Base-by-base conservation (phyloP, 2,113 vertebrate genomes). In the Laticauda laticaudata region DNA sequence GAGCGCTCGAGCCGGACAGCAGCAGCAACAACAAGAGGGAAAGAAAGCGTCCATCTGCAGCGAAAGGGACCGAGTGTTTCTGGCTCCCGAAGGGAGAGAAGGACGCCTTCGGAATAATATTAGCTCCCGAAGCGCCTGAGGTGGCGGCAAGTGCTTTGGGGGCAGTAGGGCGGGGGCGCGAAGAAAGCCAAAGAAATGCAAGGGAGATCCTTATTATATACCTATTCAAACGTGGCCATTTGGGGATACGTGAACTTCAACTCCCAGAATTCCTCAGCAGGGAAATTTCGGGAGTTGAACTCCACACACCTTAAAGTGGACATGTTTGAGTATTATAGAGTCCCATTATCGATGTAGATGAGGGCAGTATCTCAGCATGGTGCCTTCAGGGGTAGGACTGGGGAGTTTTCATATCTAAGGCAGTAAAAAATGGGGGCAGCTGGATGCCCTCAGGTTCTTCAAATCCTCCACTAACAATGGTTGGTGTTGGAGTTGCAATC, bases 121-220 rank as follows among this genome's bases (percentile, higher is more conserved):
- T 21, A 18, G 54, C 2, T 12, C 3, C 21, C 0, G 45, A 48
- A 34, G 90, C 61, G 18, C 29, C 89, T 61, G 34, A 29, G 0
- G n/a, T 43, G 34, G 75, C 34, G 1, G 75, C 48, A 15, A 0
- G 15, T 5, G 39, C 45, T 90, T 61, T 45, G 61, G 91, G 91
- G 21, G 18, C 6, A 1, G 23, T 61, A 8, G 5, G 75, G 0
- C 3, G 3, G 4, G 0, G n/a, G 1, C 1, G 18, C 12, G 7
- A 20, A 23, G 53, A n/a, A 43, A 45, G 23, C 7, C 12, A 29
- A 21, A 21, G 89, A 18, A 43, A 24, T 26, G 23, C 86, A 51
- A 81, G 75, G 34, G 48, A 51, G 48, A 9, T 51, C 48, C 8
- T 8, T 51, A 48, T 48, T 48, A 48, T 48, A 48, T 48, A 48